phyloP scores from a whole-genome alignment of 1,140 invertebrate genomes.

The Drosophila kikkawai region DNA sequence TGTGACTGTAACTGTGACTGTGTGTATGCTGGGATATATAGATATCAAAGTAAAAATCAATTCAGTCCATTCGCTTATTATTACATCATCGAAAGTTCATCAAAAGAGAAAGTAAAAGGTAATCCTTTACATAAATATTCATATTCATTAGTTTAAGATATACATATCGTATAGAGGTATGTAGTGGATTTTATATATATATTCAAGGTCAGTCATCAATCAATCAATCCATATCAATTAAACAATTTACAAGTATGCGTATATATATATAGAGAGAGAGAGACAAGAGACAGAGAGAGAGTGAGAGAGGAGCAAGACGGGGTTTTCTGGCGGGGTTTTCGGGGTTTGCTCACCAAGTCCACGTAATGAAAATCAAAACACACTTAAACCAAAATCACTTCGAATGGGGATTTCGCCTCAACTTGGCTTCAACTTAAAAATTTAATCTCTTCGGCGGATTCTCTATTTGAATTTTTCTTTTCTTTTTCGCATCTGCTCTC shows the following conservation, averaged over 20 bases:
- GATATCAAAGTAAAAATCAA: constrained; percentile 81
- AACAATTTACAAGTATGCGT: constrained; percentile 66
- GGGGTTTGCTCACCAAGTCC: constrained; percentile 71
- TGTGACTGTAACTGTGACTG: constrained; percentile 18
- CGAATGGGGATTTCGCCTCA: constrained; percentile 20
- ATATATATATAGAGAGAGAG: constrained; percentile 53
- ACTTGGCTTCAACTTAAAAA: constrained; percentile 33
- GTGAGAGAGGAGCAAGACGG: constrained; percentile 63
- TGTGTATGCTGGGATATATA: constrained; percentile 56
- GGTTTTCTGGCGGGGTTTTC: constrained; percentile 31
- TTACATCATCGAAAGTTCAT: constrained; percentile 81
- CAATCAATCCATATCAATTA: constrained; percentile 67
- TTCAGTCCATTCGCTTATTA: constrained; percentile 81
- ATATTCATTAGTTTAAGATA: constrained; percentile 73
- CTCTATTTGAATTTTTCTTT: background rate
- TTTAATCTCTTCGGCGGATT: constrained; percentile 9
- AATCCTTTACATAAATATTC: constrained; percentile 65
- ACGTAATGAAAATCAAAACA: constrained; percentile 63
- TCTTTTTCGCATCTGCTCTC: constrained; percentile 6
- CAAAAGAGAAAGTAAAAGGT: constrained; percentile 71
- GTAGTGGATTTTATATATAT: constrained; percentile 61
- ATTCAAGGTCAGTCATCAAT: constrained; percentile 62
- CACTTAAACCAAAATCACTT: constrained; percentile 38
- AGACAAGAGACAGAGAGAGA: constrained; percentile 57
- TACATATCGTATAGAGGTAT: constrained; percentile 54